Evolutionary conservation across 2,888 invertebrate species (phyloP).

Genomic region (Ischnura elegans): DNA sequence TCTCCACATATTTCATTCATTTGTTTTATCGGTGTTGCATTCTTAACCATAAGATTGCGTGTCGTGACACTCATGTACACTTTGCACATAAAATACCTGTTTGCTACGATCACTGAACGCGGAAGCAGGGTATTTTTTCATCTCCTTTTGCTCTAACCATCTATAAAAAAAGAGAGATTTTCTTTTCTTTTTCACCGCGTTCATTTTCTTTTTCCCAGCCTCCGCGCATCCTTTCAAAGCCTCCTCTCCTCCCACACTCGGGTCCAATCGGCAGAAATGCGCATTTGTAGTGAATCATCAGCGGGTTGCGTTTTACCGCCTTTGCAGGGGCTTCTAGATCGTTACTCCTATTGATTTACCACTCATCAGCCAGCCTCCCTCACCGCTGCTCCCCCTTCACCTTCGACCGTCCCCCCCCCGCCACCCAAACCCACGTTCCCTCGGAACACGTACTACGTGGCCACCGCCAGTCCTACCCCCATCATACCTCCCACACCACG

Average conservation of each 20-base stretch:
- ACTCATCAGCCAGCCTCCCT: constrained; percentile 56
- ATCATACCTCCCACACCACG: background rate
- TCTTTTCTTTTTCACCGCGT: no score
- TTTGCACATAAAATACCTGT: no score
- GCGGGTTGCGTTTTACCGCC: constrained; percentile 60
- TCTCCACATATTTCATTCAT: no score
- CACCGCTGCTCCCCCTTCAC: background rate
- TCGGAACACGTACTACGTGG: background rate
- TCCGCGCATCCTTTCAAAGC: background rate
- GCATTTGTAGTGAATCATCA: constrained; percentile 64
- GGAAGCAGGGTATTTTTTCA: no score
- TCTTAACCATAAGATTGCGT: no score
- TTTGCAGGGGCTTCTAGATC: constrained; percentile 65
- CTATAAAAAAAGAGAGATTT: no score
- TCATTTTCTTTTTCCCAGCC: background rate
- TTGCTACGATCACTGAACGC: no score
- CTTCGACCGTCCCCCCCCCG: background rate
- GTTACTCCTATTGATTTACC: constrained; percentile 65
- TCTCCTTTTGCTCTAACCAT: no score
- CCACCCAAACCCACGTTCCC: constrained; percentile 38
- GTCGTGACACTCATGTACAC: no score
- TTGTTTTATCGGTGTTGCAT: no score
- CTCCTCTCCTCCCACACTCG: background rate
- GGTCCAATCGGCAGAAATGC: constrained; percentile 50
- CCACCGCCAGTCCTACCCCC: background rate